Evolutionary conservation across 2,113 vertebrate species (phyloP).

Genomic region (Castor canadensis): DNA sequence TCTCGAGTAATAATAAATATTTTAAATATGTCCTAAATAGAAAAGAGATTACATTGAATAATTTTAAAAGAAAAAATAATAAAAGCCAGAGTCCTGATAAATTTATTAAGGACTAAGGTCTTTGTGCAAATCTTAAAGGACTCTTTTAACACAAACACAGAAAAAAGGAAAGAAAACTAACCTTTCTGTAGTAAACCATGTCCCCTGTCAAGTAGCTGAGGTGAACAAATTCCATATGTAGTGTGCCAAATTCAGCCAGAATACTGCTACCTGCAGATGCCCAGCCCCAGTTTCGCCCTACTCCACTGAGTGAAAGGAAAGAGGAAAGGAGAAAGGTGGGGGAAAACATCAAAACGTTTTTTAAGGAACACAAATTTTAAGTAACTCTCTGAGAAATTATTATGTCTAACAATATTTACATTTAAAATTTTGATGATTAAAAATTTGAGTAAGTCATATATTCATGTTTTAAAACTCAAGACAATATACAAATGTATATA

Average conservation of each 20-base stretch:
- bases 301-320: constrained; percentile 87
- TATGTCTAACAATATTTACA: background rate
- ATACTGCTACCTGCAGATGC: constrained; percentile 99
- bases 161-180: constrained; percentile 74
- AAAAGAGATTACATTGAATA: background rate
- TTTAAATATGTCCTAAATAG: constrained; percentile 27
- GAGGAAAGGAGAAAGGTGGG: background rate
- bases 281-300: constrained; percentile 99
- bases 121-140: background rate
- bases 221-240: constrained; percentile 99
- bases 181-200: constrained; percentile 96
- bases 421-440: background rate
- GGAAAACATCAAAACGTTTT: background rate
- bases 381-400: background rate
- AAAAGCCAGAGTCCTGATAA: background rate
- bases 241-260: constrained; percentile 97
- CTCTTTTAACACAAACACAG: background rate
- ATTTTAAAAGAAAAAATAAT: constrained; percentile 6
- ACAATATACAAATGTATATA: background rate
- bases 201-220: constrained; percentile 98
- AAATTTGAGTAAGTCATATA: background rate
- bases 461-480: background rate
- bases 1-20: constrained; percentile 11
- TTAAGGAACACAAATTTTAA: constrained; percentile 1
- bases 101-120: background rate